Percentiles rank a stretch among this genome's conserved stretches.
Evolutionary conservation across 2,113 vertebrate species (phyloP).

Genomic region (Andinoacara biseriatus): DNA sequence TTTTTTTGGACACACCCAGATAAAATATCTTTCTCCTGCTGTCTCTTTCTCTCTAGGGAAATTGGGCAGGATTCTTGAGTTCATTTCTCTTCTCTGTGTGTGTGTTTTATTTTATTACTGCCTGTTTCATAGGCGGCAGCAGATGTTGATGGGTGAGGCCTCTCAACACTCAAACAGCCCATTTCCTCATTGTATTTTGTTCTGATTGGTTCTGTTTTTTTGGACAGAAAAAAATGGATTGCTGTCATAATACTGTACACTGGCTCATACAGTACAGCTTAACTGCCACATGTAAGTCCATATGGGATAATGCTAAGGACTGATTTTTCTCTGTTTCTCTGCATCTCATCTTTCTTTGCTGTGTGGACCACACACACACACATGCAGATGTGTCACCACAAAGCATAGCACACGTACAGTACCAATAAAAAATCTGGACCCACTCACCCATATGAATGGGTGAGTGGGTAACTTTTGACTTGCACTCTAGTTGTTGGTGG

Average conservation of each 20-base stretch:
- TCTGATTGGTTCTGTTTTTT: slow-evolving; percentile 39
- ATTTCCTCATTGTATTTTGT: slow-evolving; percentile 59
- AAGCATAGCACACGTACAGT: background rate
- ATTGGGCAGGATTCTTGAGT: slow-evolving; percentile 60
- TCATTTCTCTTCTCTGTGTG: slow-evolving; percentile 33
- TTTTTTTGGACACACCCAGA: slow-evolving; percentile 66
- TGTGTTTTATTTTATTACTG: slow-evolving; percentile 52
- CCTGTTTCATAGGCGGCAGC: slow-evolving; percentile 67
- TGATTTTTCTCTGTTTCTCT: background rate
- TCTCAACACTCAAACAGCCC: slow-evolving; percentile 45
- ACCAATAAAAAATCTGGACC: too few relatives aligned
- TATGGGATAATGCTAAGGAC: background rate
- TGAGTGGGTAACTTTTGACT: too few relatives aligned
- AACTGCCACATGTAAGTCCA: slow-evolving; percentile 2
- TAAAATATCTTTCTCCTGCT: slow-evolving; percentile 49
- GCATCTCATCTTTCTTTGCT: background rate
- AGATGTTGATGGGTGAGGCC: slow-evolving; percentile 70
- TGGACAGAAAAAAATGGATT: background rate
- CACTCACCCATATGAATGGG: background rate
- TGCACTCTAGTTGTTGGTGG: background rate
- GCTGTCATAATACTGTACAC: slow-evolving; percentile 13
- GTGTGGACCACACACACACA: background rate
- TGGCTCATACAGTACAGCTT: slow-evolving; percentile 10
- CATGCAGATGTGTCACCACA: background rate
- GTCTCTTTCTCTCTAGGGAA: slow-evolving; percentile 48